Conservation (phyloP, 2,797 vertebrate genomes). For the Phalanger gymnotis region DNA sequence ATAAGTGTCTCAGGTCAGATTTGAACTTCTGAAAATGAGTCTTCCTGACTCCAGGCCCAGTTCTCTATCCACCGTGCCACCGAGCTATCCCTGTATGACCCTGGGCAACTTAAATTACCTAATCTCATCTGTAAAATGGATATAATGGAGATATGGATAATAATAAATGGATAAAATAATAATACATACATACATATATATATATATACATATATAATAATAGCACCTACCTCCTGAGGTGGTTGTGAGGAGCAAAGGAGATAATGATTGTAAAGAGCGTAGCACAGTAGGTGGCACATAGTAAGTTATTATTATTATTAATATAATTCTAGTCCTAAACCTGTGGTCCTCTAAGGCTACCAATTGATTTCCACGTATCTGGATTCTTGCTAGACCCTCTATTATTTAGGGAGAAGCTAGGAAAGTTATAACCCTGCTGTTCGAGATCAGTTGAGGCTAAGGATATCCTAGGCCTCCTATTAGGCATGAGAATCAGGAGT, state of each 20-base stretch:
- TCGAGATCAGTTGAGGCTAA: neutral
- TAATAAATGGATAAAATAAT: too few relatives aligned
- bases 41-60: neutral
- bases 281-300: neutral
- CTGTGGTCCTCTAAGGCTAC: neutral
- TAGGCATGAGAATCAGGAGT: neutral
- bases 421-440: neutral
- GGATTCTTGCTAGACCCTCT: neutral
- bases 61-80: neutral
- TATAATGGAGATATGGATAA: too few relatives aligned
- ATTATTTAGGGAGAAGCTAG: neutral
- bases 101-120: neutral
- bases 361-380: neutral
- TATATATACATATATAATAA: too few relatives aligned
- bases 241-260: neutral
- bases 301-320: neutral
- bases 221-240: neutral
- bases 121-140: neutral
- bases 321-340: neutral
- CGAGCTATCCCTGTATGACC: neutral
- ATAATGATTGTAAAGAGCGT: neutral
- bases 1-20: neutral
- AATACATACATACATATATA: too few relatives aligned
- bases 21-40: neutral
- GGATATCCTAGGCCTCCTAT: neutral